Base-by-base conservation (phyloP, 2,888 invertebrate genomes). In the Parnassius apollo region DNA sequence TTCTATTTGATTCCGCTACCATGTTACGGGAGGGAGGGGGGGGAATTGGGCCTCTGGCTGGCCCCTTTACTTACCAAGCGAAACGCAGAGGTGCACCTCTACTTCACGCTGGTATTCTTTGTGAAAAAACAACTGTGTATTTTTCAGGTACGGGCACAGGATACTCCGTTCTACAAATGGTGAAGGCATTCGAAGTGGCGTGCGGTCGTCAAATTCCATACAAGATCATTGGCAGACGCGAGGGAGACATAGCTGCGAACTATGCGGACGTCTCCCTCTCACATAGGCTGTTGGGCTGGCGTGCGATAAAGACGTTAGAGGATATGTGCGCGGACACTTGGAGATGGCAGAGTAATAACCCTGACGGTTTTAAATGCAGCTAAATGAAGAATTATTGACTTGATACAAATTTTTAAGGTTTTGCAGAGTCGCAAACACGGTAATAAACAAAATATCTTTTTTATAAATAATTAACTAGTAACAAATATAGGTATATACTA, bases 311-410 rank as follows among this genome's bases (percentile, higher is more conserved):
- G 77, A 93, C 93, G 65, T 88, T 98, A 4, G 88, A 94, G 11
- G 96, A 96, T 69, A 98, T 98, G 97, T 98, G 98, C 81, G 85
- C 80, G 10, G 97, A 98, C 78, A 94, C 96, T 0, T 98, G 98
- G 98, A 93, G 93, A 59, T 98, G 98, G 98, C 98, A 98, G 83
- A 94, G 94, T 58, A 88, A 90, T 59, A 96, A 98, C 88, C 97
- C 98, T 1, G 93, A 95, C 66, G 98, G 98, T 0, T 97, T 88
- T 55, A 79, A 66, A 56, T 45, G 25, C 22, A 57, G 12, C 44
- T 57, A 57, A 57, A 35, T 13, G 10, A 44, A 9, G 0, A 44
- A 44, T 4, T 25, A 4, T 4, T 7, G 7, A 35, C 35, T 0
- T 35, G 7, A 35, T 35, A 35, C 35, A 35, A 25, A 1, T 35